Evolutionary conservation across 2,113 vertebrate species (phyloP), one percentile per base, ranked within the genome.

Genomic region (Gambusia affinis): DNA sequence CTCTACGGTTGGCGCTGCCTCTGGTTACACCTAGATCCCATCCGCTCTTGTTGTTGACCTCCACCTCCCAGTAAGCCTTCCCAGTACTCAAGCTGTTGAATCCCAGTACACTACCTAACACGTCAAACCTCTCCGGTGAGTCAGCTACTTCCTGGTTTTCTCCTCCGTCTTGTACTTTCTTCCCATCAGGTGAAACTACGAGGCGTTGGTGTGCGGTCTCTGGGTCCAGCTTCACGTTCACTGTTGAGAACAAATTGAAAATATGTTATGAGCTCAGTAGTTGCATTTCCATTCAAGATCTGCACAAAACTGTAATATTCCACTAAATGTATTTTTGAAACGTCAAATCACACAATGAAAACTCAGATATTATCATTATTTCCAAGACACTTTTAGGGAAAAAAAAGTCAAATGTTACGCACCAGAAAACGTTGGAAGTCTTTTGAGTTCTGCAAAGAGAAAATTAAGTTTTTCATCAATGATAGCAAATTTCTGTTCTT

Each of bases 51-150:
- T 85, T 72, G 19, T 60, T 60, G 37, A 94, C 91, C 6, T 92
- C 85, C 64, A 94, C 92, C 70, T 92, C 92, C 94, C 94, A 95
- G 78, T 91, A 95, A 0, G 85, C 82, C 54, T 35, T 92, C 29
- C 91, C 87, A 0, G 73, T 73, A 15, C 1, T 71, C 31, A 94
- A 67, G 0, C 5, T 12, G 66, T 86, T 76, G 28, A 57, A 1
- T 19, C 84, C 94, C 67, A 95, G 66, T n/a, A 94, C 8, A 4
- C 90, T 87, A n/a, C 65, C 29, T 4, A 87, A 89, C 0, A 67
- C 1, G 27, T 93, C 85, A 8, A 93, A 94, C 67, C 91, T 91
- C 35, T 71, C 60, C 0, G 84, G 12, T 2, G 29, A 0, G 12
- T 64, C 75, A 0, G 65, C 62, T 8, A 80, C 67, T 29, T 79